A percentile compares a stretch with the other conserved stretches of the same genome.
Evolutionary conservation across 2,113 vertebrate species (phyloP).

Genomic region (Ciconia boyciana): DNA sequence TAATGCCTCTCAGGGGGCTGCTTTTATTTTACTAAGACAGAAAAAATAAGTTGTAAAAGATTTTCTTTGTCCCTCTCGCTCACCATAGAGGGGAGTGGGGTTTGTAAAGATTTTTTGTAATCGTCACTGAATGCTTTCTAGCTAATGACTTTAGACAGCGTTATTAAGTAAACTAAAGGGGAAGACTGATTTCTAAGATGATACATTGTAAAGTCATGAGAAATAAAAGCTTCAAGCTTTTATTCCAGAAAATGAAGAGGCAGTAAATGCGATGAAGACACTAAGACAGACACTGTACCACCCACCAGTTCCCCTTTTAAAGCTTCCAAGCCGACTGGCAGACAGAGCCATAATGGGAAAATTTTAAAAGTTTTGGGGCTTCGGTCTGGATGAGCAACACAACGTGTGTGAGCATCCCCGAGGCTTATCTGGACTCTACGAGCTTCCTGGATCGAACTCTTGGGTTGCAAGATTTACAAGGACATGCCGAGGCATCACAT

Average conservation of each 20-base stretch:
- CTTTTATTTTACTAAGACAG: constrained; percentile 16
- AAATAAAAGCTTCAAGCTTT: constrained; percentile 13
- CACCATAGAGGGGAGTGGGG: neutral
- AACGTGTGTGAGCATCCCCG: neutral
- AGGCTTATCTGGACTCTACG: neutral
- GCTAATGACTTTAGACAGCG: constrained; percentile 33
- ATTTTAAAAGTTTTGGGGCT: neutral
- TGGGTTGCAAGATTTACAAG: neutral
- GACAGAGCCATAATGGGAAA: neutral
- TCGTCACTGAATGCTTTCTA: constrained; percentile 7
- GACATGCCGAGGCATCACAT: neutral
- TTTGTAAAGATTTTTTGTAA: constrained; percentile 7
- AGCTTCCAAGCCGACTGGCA: constrained; percentile 32
- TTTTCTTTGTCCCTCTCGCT: neutral
- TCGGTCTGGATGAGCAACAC: constrained; percentile 21
- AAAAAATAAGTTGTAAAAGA: neutral
- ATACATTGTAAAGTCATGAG: constrained; percentile 37
- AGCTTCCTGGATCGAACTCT: neutral
- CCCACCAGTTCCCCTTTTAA: constrained; percentile 31
- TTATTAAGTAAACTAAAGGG: constrained; percentile 37
- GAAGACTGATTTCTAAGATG: constrained; percentile 53
- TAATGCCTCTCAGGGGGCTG: constrained; percentile 17
- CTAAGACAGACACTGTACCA: constrained; percentile 30
- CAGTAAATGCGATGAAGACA: constrained; percentile 27
- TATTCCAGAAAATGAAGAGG: constrained; percentile 26